Base-by-base conservation (phyloP, 1,140 invertebrate genomes). In the Campoletis sonorensis region DNA sequence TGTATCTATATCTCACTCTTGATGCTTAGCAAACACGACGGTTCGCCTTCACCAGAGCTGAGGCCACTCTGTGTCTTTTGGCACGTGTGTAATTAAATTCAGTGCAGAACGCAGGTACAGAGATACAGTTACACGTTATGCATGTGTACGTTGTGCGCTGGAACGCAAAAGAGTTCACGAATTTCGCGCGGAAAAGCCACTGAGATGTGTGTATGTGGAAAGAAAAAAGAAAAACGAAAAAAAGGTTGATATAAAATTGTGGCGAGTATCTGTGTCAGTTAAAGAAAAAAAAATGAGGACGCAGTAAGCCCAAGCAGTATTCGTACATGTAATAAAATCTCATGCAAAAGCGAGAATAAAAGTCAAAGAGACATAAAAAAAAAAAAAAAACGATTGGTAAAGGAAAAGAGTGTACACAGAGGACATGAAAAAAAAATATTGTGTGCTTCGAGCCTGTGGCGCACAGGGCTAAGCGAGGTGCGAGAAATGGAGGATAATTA, bases 41-140 rank as follows among this genome's bases (percentile, higher is more conserved):
- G 16, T 16, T 33, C 67, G 67, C 16, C 67, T 70, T 33, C 27
- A 8, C 67, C 51, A 70, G 58, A 79, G 40, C 81, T 67, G 30
- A 51, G 84, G 80, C 81, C 81, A 88, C 87, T 90, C 78, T 33
- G 84, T 75, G 64, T 87, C 87, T 87, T 76, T 82, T 88, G 89
- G 87, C 88, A 89, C 87, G 85, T 86, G 82, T 64, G 85, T 90
- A 88, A 90, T 90, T 87, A 86, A 89, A 87, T 85, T 80, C 70
- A 61, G 64, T 70, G 58, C 70, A 61, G 51, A 77, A 61, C 21
- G 73, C 45, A 15, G 30, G 40, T 26, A 8, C 49, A 75, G n/a
- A 58, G 27, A 67, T 81, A 80, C 51, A 1, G 18, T 70, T 72
- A 73, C 73, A 73, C 8, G 10, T 23, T 26, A 27, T 4, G 61